Conservation (phyloP, 2,113 vertebrate species). For the Tursiops truncatus region DNA sequence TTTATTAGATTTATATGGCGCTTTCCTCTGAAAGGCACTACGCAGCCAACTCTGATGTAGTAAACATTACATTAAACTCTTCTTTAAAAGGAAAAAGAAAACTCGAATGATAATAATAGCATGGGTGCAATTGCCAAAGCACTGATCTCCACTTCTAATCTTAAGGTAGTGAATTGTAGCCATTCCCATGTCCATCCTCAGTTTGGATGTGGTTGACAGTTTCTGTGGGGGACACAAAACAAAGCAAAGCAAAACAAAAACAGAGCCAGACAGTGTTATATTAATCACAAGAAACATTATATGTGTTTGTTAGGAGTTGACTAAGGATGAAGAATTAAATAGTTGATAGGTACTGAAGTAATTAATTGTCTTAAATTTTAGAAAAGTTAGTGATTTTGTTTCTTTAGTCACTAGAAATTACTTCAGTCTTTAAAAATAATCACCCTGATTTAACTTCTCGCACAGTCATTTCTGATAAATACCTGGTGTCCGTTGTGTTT, state of each 20-base stretch:
- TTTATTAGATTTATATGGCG: constrained; percentile 58
- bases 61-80: constrained; percentile 53
- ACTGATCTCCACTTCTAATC: not conserved
- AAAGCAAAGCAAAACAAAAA: not conserved
- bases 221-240: not conserved
- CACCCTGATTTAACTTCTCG: not conserved
- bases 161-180: not conserved
- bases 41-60: not conserved
- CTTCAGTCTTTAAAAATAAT: not conserved
- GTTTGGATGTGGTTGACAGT: not conserved
- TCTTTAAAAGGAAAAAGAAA: not conserved
- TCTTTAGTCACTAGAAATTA: not conserved
- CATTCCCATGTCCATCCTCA: not conserved
- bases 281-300: not conserved
- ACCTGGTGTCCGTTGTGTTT: not conserved
- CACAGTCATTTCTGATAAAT: not conserved
- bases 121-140: not conserved
- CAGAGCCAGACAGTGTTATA: not conserved
- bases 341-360: not conserved
- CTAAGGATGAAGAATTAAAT: not conserved
- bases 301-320: not conserved
- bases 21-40: constrained; percentile 42
- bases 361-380: not conserved
- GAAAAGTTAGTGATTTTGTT: not conserved
- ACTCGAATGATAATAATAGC: not conserved